phyloP scores from a whole-genome alignment of 2,797 vertebrate species.

The Ispidina lecontei region DNA sequence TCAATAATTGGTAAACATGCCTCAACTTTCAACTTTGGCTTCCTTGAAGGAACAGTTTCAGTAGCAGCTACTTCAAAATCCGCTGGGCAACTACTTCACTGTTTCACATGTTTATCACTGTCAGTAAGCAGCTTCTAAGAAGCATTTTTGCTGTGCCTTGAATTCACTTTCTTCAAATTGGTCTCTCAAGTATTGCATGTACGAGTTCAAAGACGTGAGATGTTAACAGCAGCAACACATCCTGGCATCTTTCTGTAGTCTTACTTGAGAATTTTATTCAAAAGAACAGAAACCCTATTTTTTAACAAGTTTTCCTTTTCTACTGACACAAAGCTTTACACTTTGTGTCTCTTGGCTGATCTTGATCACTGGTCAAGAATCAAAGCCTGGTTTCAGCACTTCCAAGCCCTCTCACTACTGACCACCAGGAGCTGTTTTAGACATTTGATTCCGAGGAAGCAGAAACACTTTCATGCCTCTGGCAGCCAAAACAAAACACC shows the following conservation, averaged over 20 bases:
- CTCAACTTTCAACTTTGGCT: conserved; percentile 52
- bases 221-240: conserved; percentile 64
- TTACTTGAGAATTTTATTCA: conserved; percentile 23
- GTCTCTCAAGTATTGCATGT: conserved; percentile 64
- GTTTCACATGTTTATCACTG: conserved; percentile 56
- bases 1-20: conserved; percentile 53
- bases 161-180: conserved; percentile 60
- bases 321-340: not conserved
- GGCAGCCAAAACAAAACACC: not conserved
- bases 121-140: conserved; percentile 52
- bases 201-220: conserved; percentile 55
- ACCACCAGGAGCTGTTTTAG: not conserved
- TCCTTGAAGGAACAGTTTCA: conserved; percentile 44
- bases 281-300: conserved; percentile 19
- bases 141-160: conserved; percentile 39
- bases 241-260: conserved; percentile 29
- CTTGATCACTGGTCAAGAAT: not conserved
- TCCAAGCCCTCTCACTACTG: not conserved
- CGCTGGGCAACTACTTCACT: not conserved
- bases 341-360: not conserved
- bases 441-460: not conserved
- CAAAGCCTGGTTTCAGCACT: not conserved
- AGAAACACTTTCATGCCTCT: accelerated
- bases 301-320: conserved; percentile 5
- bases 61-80: conserved; percentile 43